Evolutionary conservation across 2,113 vertebrate genomes (phyloP), one percentile per base, ranked within the genome.

Genomic region (Semnornis frantzii): DNA sequence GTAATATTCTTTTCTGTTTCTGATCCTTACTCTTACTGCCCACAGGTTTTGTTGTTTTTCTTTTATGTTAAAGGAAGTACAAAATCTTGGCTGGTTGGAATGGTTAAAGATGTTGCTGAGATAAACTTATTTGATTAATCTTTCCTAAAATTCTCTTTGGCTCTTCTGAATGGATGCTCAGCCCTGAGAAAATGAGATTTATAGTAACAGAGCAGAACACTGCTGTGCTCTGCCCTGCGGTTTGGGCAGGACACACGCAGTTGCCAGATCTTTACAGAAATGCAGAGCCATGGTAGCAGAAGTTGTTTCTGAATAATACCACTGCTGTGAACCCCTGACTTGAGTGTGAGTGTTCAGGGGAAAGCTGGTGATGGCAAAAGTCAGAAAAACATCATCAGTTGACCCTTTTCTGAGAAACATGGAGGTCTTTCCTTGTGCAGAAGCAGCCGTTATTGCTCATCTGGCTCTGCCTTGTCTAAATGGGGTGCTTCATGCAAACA

Each of bases 111-210:
- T 87, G 87, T 88, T 88, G 28, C 73, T 74, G 64, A 68, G 72
- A 85, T 57, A 64, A 90, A 74, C 11, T n/a, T 68, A 27, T 0
- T 52, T 31, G 37, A 60, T 77, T 77, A 71, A 55, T 68, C 28
- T 81, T 90, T 77, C 60, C 37, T 74, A 33, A 55, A 90, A 83
- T 80, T 85, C 8, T 80, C 24, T 55, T 76, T 74, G 50, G 3
- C 54, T 58, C 30, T 68, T 79, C 54, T 44, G 52, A 87, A 71
- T 58, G 48, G 39, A 71, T 81, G 27, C 27, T 77, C 20, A 69
- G 57, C 37, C 25, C 25, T 37, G 65, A 77, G 64, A 74, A 90
- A 94, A 83, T 37, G 46, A 87, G 64, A 68, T 93, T 77, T 88
- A 25, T 33, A n/a, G 8, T 82, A 82, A 62, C 10, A 52, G 54